phyloP scores from a whole-genome alignment of 2,888 invertebrate species.

The Rhagophthalmus giganteus region DNA sequence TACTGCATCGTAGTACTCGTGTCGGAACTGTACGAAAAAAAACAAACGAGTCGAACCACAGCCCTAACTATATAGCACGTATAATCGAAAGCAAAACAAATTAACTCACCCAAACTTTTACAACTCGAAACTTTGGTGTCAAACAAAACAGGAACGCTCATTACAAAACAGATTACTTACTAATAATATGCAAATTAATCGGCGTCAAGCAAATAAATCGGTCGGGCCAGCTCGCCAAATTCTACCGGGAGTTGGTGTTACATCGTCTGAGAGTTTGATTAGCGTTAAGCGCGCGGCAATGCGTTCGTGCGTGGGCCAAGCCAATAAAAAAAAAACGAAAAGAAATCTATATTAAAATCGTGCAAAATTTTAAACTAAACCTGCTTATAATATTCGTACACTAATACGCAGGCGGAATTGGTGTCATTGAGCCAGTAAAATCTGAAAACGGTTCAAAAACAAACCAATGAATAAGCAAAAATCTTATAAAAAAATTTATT shows the following conservation, averaged over 20 bases:
- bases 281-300: slow-evolving; percentile 48
- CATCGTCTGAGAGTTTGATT: slow-evolving; percentile 43
- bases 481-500: slow-evolving; percentile 37
- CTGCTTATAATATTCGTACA: slow-evolving; percentile 39
- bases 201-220: slow-evolving; percentile 53
- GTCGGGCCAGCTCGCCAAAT: slow-evolving; percentile 54
- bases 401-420: slow-evolving; percentile 52
- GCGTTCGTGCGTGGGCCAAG: slow-evolving; percentile 46
- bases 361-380: slow-evolving; percentile 44
- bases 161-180: slow-evolving; percentile 21
- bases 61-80: slow-evolving; percentile 6
- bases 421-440: slow-evolving; percentile 56
- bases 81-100: slow-evolving; percentile 13
- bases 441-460: slow-evolving; percentile 49
- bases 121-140: neutral
- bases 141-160: slow-evolving; percentile 5
- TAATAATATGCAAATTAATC: slow-evolving; percentile 20
- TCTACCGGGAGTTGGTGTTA: slow-evolving; percentile 52
- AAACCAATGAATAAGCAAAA: slow-evolving; percentile 40
- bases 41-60: slow-evolving; percentile 2
- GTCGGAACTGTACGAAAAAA: too few species aligned
- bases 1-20: neutral
- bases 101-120: slow-evolving; percentile 19
- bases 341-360: slow-evolving; percentile 38
- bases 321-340: slow-evolving; percentile 44